Base-by-base conservation (phyloP, 2,888 invertebrate genomes). In the Phyto melanocephala region DNA sequence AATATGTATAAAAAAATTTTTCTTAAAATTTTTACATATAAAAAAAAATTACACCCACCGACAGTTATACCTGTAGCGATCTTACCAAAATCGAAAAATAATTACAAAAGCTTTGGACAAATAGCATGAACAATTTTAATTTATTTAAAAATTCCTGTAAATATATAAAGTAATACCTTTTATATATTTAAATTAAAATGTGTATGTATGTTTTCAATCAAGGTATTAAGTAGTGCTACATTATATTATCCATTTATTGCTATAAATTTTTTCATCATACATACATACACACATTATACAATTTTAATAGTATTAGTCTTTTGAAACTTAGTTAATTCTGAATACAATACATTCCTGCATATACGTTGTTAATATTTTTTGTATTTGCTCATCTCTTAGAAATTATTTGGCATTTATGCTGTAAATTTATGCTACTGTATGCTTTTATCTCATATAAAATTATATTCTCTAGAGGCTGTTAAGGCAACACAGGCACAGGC, bases 401-500 rank as follows among this genome's bases (percentile, higher is more conserved):
- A 20, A 58, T n/a, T n/a, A n/a, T 50, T 76, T n/a, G 10, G 13
- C 28, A 68, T 60, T 68, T 58, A 37, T 47, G 3, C 47, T 58
- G 24, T 11, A 65, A 75, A 67, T 58, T 67, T 52, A 68, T 56
- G 24, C 42, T 54, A 13, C 54, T 62, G 24, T 28, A 20, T 62
- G n/a, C 22, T 37, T 54, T 52, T 20, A 11, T 24, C 28, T 17
- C 5, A 58, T 7, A 67, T 11, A 20, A 54, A 50, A 40, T 33
- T n/a, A 28, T 62, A 40, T 28, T 24, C 75, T 24, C 17, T 33
- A 67, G 33, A 28, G 67, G 22, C 47, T 17, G 28, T 35, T 24
- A 35, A 15, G 40, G 33, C 52, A 54, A 20, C 15, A 37, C 47
- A 28, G 6, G 28, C 28, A 28, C 4, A 6, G 6, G 3, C 28